Percentiles rank a stretch among this genome's conserved stretches.
Evolutionary conservation across 1,140 invertebrate species (phyloP).

Genomic region (Drosophila quadrilineata): DNA sequence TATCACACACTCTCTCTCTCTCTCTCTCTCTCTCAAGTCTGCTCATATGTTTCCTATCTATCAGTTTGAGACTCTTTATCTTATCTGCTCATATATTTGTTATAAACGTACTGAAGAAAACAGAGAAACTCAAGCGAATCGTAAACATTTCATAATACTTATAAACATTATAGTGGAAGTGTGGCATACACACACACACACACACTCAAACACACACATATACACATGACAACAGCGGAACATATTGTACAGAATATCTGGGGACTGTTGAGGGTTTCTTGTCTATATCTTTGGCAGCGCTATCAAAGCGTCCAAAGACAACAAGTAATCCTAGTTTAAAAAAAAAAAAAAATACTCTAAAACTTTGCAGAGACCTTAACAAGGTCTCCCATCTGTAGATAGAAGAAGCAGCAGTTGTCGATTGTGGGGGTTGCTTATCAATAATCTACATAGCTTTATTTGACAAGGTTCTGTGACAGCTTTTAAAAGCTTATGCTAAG

Average conservation of each 20-base stretch:
- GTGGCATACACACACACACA: conserved; percentile 28
- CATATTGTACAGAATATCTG: conserved; percentile 67
- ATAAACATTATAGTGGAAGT: conserved; percentile 67
- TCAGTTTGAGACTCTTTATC: conserved; percentile 51
- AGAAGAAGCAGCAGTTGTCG: neutral
- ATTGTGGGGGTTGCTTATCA: conserved; percentile 44
- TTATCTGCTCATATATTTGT: conserved; percentile 74
- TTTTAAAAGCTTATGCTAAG: neutral
- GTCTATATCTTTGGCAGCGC: conserved; percentile 62
- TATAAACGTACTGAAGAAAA: conserved; percentile 73
- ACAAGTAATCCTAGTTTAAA: conserved; percentile 72
- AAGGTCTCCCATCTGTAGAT: too few species aligned
- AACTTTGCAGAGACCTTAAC: neutral
- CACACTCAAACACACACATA: conserved; percentile 8
- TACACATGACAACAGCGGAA: conserved; percentile 57
- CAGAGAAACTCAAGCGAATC: conserved; percentile 74
- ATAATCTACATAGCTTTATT: conserved; percentile 27
- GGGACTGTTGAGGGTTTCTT: conserved; percentile 25
- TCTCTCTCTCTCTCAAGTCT: neutral
- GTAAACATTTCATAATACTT: conserved; percentile 77
- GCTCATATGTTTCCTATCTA: conserved; percentile 37
- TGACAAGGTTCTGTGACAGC: conserved; percentile 40
- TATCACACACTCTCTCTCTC: neutral
- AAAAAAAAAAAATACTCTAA: conserved; percentile 23
- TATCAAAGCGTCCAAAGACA: conserved; percentile 59